Conservation (phyloP, 35 echinoderm and acorn worm genomes). For the Amphiura filiformis region DNA sequence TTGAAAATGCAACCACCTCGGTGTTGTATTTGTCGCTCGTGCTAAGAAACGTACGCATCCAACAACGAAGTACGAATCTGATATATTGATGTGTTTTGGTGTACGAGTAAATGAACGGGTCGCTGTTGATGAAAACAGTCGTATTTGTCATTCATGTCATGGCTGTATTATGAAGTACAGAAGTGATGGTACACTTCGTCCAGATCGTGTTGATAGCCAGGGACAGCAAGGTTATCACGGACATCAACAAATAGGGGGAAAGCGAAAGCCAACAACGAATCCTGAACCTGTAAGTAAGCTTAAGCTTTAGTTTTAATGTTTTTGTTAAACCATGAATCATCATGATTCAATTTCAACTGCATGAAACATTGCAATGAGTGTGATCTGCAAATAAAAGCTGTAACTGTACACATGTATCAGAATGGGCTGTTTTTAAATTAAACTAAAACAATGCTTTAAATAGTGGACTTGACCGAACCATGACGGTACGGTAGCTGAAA, state of each 20-base stretch:
- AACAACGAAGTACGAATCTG: not conserved
- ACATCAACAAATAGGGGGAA: not conserved
- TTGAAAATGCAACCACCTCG: not conserved
- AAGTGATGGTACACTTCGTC: not conserved
- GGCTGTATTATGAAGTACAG: not conserved
- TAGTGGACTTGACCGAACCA: no score
- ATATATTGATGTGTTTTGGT: not conserved
- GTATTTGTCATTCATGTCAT: not conserved
- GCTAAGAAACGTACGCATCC: not conserved
- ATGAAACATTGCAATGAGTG: no score
- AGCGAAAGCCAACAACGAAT: not conserved
- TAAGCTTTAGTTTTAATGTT: not conserved
- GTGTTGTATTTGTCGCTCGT: not conserved
- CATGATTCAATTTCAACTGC: no score
- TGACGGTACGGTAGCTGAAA: no score
- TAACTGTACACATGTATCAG: no score
- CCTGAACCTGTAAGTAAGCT: not conserved
- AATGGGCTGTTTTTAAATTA: no score
- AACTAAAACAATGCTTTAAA: no score
- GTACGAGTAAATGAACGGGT: not conserved
- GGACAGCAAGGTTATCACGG: not conserved
- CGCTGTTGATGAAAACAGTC: not conserved
- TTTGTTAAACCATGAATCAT: no score
- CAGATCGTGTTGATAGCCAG: not conserved
- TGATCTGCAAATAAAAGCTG: no score